Base-by-base conservation (phyloP, 2,888 invertebrate species). In the Tenthredo amoena region DNA sequence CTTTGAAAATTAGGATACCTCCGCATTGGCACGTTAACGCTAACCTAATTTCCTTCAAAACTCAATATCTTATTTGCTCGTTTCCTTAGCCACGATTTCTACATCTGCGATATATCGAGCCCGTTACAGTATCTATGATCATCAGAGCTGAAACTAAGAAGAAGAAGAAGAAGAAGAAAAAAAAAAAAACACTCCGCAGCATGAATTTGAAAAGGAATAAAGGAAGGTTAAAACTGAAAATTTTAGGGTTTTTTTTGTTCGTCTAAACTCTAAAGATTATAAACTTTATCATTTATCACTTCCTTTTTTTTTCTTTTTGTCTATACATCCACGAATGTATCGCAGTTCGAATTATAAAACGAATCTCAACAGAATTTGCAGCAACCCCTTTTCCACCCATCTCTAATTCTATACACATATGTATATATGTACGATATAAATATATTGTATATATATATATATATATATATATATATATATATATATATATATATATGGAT, bases 1-100 rank as follows among this genome's bases (percentile, higher is more conserved):
- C 47, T 83, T 68, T 34, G 47, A 58, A 83, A 83, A 83, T 68
- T 83, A 68, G 68, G 37, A 62, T 40, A 18, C 26, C 71, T 40
- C 37, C 83, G 83, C 50, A 71, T 83, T 83, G 26, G 83, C 83
- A 71, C 71, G 47, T 65, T 71, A n/a, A 47, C 71, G 83, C 83
- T 83, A 83, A 83, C 83, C 83, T 83, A 71, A 83, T 83, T 83
- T 83, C 50, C 71, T 71, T 26, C 31, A 40, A 83, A 83, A 83
- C 50, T 71, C 68, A 21, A 83, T 65, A 31, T 43, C 21, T n/a
- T 65, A 71, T 83, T 83, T 83, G 83, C 50, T 34, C 83, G 50
- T 47, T 83, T 83, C 50, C 47, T 83, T 81, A 81, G 81, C 58
- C 40, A 34, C 18, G 21, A 62, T 81, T 81, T 81, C 81, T 81